Percentiles rank a stretch among this genome's conserved stretches.
These are phyloP conservation scores for Melanotaenia duboulayi DNA, from an alignment of 2,113 vertebrate genomes.

Conservation along the genomic window DNA sequence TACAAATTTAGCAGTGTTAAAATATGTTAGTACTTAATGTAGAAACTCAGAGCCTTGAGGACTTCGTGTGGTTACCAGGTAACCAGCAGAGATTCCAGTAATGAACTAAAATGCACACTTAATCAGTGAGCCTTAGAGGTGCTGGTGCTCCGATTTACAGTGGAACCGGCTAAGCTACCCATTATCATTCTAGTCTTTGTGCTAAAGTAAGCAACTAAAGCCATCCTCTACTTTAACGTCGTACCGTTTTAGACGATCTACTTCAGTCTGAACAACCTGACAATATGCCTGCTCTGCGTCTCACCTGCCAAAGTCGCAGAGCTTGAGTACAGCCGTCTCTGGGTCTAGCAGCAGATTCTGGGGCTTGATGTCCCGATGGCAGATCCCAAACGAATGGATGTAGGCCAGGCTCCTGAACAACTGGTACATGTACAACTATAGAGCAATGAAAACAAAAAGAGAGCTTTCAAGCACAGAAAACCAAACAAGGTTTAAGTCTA, in stretches of 20 bases:
- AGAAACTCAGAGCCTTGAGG: not conserved
- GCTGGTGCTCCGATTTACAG: too few relatives aligned
- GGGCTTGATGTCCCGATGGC: conserved; percentile 99
- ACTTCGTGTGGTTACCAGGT: not conserved
- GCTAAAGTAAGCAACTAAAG: not conserved
- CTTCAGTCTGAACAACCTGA: not conserved
- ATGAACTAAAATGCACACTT: not conserved
- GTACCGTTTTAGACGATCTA: not conserved
- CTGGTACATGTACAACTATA: conserved; percentile 99
- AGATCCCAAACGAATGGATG: conserved; percentile 99
- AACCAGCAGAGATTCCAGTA: not conserved
- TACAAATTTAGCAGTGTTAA: too few relatives aligned
- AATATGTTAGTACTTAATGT: not conserved
- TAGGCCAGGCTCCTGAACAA: conserved; percentile 99
- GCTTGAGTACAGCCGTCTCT: conserved; percentile 98
- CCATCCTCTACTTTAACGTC: not conserved
- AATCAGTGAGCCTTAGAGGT: too few relatives aligned
- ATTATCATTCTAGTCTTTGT: not conserved
- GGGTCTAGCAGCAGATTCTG: conserved; percentile 99
- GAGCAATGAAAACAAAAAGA: conserved; percentile 33
- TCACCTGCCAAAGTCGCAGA: conserved; percentile 99
- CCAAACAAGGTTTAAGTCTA: not conserved
- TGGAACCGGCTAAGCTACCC: not conserved
- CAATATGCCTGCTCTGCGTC: not conserved
- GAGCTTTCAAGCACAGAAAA: conserved; percentile 9